Base-by-base conservation (phyloP, 2,888 invertebrate species). In the Agriopis marginaria region DNA sequence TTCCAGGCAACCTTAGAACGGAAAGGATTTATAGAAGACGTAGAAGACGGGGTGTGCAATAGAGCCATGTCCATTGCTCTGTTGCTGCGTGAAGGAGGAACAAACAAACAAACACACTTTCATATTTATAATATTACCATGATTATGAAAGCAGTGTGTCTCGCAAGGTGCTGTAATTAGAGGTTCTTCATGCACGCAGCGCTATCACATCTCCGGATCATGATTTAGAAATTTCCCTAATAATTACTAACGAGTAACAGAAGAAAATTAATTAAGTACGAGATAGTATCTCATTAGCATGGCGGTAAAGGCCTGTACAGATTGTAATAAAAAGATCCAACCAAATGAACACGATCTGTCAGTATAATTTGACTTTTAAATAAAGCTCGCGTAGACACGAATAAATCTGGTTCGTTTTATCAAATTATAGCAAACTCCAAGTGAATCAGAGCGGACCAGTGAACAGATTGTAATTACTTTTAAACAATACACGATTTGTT, bases 211-310 rank as follows among this genome's bases (percentile, higher is more conserved):
- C 55, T 54, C 51, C 14, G n/a, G 40, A 71, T 71, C 75, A 39
- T 59, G 65, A 56, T 64, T 64, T 60, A 53, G 61, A 66, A 62
- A 66, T 63, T 68, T 63, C 66, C 44, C 53, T 64, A 66, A 66
- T 71, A 71, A 75, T 74, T 69, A 72, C 67, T 60, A 60, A 60
- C 60, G 60, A 60, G 60, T 59, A 32, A 44, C 62, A 45, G 39
- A 66, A 65, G 59, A 55, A 71, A 72, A 72, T 64, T 71, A 73
- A 75, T 73, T 62, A 70, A 17, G 44, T 56, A 45, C 45, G 32
- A 66, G 75, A 76, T 76, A 76, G 49, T 66, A 73, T 76, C 73
- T 70, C 60, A 72, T 71, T 63, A 71, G 71, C 72, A 68, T 63
- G 58, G 40, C 50, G 45, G 69, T 71, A 68, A 68, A 12, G 4